Evolutionary conservation across 2,113 vertebrate genomes (phyloP), one percentile per base, ranked within the genome.

Genomic region (Pseudois nayaur): DNA sequence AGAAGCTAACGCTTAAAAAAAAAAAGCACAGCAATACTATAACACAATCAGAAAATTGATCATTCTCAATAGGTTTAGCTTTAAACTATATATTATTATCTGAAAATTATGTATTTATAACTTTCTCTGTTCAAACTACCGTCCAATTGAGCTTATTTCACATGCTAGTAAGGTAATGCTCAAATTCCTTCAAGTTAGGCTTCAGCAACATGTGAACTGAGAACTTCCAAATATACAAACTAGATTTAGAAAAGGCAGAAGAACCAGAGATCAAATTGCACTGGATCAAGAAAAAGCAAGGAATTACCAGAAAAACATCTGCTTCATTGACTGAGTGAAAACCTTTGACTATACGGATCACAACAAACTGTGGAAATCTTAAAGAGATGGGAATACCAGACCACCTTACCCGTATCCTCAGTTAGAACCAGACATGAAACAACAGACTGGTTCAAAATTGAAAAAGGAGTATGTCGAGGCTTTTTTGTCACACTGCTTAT

Each of bases 41-140:
- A 92, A 87, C 6, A 92, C 29, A 57, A 59, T 94, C 87, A 91
- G 76, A 81, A 40, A 96, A 96, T 31, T 55, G 55, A 74, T 89
- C 92, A 92, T 62, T 62, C 93, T 94, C 50, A 59, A 9, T 79
- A 91, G 52, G 52, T 85, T 87, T 71, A 91, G 21, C 10, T 43
- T 90, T 67, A 95, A 95, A 54, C 92, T 87, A 84, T 74, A 40
- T 87, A 36, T 79, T 23, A 96, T 89, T 92, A 95, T 91, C 43
- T 92, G 25, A 89, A 92, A 97, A 86, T 83, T 86, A 95, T 40
- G 8, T 36, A 81, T 74, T 93, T 95, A 27, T 90, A 59, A 57
- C 33, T 96, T 94, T 52, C 57, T 95, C 62, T 76, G 40, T 43
- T 76, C 36, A 76, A 76, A 76, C 71, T 76, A 43, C 12, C 6